Evolutionary conservation across 2,113 vertebrate species (phyloP).

Genomic region (Pseudonaja textilis): DNA sequence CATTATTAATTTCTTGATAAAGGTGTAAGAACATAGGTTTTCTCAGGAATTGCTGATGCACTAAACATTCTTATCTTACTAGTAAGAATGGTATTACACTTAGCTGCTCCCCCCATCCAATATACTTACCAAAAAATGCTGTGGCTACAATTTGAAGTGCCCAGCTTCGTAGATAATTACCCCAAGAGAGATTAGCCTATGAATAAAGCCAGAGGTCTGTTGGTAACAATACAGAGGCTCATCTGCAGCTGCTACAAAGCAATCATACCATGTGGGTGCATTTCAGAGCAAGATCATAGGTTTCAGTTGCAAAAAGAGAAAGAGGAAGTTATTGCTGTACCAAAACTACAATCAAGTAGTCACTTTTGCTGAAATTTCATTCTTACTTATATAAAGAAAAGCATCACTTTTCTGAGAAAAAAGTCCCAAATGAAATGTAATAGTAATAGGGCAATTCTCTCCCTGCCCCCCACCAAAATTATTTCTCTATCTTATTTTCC

Average conservation of each 20-base stretch:
- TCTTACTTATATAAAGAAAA: background rate
- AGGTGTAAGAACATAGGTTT: background rate
- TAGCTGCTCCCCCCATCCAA: background rate
- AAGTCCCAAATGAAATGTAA: background rate
- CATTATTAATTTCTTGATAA: background rate
- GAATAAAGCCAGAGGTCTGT: conserved; percentile 12
- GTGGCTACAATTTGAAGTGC: conserved; percentile 55
- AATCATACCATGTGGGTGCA: background rate
- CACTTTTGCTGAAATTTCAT: background rate
- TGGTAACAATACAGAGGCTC: background rate
- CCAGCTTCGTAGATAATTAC: conserved; percentile 47
- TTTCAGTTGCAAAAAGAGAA: background rate
- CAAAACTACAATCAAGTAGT: background rate
- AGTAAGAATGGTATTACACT: background rate
- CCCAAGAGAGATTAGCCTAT: conserved; percentile 61
- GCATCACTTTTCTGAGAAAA: background rate
- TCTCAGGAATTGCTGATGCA: background rate
- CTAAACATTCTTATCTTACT: background rate
- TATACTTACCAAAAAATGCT: conserved; percentile 68
- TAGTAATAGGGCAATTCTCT: background rate
- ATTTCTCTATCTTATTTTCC: background rate
- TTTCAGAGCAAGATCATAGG: background rate
- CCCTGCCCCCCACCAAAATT: background rate
- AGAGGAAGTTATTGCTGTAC: background rate
- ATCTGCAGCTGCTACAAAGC: background rate